Evolutionary conservation across 2,797 vertebrate species (phyloP).

Genomic region (Semotilus atromaculatus): DNA sequence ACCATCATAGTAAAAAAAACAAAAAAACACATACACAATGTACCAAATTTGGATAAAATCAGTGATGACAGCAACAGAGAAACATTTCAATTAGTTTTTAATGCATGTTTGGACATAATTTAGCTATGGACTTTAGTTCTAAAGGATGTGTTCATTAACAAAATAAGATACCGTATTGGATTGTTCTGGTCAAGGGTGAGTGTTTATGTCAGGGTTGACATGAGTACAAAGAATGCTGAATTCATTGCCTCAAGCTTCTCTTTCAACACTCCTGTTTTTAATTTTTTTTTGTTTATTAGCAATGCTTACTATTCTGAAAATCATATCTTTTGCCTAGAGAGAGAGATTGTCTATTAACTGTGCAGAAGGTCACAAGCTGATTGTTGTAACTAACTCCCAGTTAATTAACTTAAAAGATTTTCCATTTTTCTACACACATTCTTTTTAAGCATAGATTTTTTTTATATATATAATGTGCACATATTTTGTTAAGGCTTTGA

Average conservation of each 20-base stretch:
- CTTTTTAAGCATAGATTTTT: not conserved
- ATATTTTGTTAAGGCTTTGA: not conserved
- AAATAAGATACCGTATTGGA: not conserved
- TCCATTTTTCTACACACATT: no score
- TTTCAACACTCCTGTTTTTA: conserved; percentile 30
- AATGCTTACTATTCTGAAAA: not conserved
- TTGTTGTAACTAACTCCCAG: not conserved
- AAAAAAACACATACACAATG: not conserved
- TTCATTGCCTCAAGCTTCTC: conserved; percentile 33
- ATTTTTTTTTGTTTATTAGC: not conserved
- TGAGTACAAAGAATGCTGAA: conserved; percentile 48
- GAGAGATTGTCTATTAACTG: not conserved
- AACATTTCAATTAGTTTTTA: no score
- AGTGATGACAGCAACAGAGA: not conserved
- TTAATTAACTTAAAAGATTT: not conserved
- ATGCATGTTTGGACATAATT: not conserved
- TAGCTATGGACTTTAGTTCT: not conserved
- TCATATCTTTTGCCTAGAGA: no score
- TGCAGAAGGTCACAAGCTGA: not conserved
- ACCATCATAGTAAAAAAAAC: no score
- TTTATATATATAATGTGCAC: not conserved
- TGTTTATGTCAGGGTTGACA: conserved; percentile 54
- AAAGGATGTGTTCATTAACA: conserved; percentile 1
- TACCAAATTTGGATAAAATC: not conserved
- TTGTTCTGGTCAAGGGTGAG: conserved; percentile 35